These are phyloP conservation scores for Paraplagusia blochii DNA, from an alignment of 2,113 vertebrate species.

Conservation along the genomic window DNA sequence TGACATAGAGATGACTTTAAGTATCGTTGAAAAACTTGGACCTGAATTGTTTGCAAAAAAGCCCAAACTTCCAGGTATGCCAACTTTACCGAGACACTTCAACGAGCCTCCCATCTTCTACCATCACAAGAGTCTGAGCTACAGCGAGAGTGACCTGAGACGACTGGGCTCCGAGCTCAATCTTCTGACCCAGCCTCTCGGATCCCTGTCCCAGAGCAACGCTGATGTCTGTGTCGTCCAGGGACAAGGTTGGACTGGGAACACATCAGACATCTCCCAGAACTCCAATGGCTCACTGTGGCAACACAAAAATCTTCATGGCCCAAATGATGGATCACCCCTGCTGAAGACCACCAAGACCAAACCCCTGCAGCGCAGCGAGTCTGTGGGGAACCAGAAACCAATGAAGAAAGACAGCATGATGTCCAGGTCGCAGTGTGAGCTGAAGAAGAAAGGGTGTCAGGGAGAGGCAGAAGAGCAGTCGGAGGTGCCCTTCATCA, in stretches of 20 bases:
- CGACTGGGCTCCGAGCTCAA: conserved; percentile 77
- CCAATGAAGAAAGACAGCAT: conserved; percentile 22
- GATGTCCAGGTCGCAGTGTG: conserved; percentile 48
- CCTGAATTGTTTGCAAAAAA: conserved; percentile 63
- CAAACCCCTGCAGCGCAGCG: conserved; percentile 77
- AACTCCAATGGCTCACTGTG: conserved; percentile 75
- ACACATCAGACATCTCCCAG: conserved; percentile 51
- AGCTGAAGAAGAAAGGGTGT: not conserved
- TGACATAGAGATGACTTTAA: conserved; percentile 80
- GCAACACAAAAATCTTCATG: conserved; percentile 72
- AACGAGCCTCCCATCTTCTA: conserved; percentile 80
- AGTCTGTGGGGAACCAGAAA: conserved; percentile 57
- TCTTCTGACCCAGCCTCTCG: conserved; percentile 74
- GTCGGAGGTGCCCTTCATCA: conserved; percentile 75
- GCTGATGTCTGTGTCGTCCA: conserved; percentile 25
- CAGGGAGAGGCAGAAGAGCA: conserved; percentile 41
- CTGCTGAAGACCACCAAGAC: conserved; percentile 57
- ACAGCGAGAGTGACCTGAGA: conserved; percentile 89
- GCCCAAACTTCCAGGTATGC: conserved; percentile 61
- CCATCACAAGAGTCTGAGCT: conserved; percentile 85
- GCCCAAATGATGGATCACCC: conserved; percentile 52
- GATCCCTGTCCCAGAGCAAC: conserved; percentile 64
- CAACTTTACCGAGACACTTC: conserved; percentile 71
- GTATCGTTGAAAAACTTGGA: conserved; percentile 66
- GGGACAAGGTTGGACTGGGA: conserved; percentile 26